These are phyloP conservation scores for Glossosoma conforme DNA, from an alignment of 1,140 invertebrate species.

Conservation along the genomic window DNA sequence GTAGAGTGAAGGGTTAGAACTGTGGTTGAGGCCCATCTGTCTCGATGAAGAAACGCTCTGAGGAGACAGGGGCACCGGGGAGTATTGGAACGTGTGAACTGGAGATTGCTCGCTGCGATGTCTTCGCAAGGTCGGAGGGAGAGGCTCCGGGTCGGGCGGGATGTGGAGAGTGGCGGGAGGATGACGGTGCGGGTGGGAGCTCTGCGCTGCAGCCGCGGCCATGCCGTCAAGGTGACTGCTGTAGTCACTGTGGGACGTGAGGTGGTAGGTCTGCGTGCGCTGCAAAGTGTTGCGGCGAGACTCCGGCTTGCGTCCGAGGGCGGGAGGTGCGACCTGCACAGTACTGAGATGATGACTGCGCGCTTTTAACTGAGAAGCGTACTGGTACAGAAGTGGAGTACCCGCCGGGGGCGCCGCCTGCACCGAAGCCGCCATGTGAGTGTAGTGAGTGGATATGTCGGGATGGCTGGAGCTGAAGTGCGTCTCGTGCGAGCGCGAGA, in stretches of 20 bases:
- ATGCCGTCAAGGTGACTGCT: neutral
- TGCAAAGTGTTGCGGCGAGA: slow-evolving; percentile 42
- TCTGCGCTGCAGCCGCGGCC: slow-evolving; percentile 36
- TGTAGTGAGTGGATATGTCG: slow-evolving; percentile 44
- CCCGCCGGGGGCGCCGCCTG: slow-evolving; percentile 35
- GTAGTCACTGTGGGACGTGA: slow-evolving; percentile 45
- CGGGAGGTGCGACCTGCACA: slow-evolving; percentile 39
- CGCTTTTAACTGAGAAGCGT: slow-evolving; percentile 46
- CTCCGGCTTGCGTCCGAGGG: slow-evolving; percentile 34
- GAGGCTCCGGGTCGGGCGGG: neutral
- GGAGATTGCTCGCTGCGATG: slow-evolving; percentile 5
- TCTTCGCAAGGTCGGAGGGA: neutral
- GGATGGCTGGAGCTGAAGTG: slow-evolving; percentile 51
- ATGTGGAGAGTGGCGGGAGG: neutral
- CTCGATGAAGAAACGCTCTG: slow-evolving; percentile 2
- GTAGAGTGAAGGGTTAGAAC: neutral
- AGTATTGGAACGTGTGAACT: neutral
- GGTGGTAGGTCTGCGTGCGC: slow-evolving; percentile 46
- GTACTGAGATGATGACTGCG: slow-evolving; percentile 44
- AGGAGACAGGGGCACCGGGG: neutral
- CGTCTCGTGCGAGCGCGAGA: slow-evolving; percentile 42
- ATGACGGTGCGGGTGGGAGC: slow-evolving; percentile 34
- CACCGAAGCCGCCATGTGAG: slow-evolving; percentile 35
- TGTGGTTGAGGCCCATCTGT: neutral
- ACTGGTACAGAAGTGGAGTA: slow-evolving; percentile 45